Base-by-base conservation (phyloP, 2,888 invertebrate genomes). In the Neoaliturus tenellus region DNA sequence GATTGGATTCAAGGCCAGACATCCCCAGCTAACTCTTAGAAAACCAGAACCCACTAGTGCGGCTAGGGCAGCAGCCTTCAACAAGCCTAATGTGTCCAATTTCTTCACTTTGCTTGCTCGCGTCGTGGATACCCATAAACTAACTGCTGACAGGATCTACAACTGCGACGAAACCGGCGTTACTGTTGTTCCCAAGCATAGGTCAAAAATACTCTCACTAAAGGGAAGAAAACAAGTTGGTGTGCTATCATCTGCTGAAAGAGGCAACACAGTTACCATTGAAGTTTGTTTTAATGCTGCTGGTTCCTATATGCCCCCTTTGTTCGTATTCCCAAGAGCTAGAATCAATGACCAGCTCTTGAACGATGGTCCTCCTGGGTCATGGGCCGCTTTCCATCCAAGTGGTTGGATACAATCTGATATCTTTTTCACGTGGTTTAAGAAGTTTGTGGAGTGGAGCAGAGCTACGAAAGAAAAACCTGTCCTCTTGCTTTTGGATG, bases 151-250 rank as follows among this genome's bases (percentile, higher is more conserved):
- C 71, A 86, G 85, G 81, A 87, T 89, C 58, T 89, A 86, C 83
- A 90, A 90, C 82, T 88, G 89, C 0, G 89, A 90, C 83, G 89
- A 89, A 86, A 89, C 89, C 20, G 90, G 89, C 4, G 84, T 90
- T n/a, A 83, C 88, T 28, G 87, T 88, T 23, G 88, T 89, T 33
- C 86, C 6, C 89, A 87, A 84, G 87, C 86, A 10, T 87, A 87
- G 17, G 51, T 86, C 87, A 17, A 83, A 88, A 85, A 86, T 89
- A 41, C 81, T 89, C 55, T 87, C 87, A 6, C 86, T 73, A 3
- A 87, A 88, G 85, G 89, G 89, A 12, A 89, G 89, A 87, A 81
- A 86, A 48, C 89, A 89, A 86, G 87, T 90, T 44, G 88, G 86
- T 17, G 69, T 88, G 69, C 31, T 83, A 0, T 62, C 62, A 58